A percentile compares a stretch with the other conserved stretches of the same genome.
These are phyloP conservation scores for Setipinna tenuifilis DNA, from an alignment of 2,797 vertebrate genomes.

Conservation along the genomic window DNA sequence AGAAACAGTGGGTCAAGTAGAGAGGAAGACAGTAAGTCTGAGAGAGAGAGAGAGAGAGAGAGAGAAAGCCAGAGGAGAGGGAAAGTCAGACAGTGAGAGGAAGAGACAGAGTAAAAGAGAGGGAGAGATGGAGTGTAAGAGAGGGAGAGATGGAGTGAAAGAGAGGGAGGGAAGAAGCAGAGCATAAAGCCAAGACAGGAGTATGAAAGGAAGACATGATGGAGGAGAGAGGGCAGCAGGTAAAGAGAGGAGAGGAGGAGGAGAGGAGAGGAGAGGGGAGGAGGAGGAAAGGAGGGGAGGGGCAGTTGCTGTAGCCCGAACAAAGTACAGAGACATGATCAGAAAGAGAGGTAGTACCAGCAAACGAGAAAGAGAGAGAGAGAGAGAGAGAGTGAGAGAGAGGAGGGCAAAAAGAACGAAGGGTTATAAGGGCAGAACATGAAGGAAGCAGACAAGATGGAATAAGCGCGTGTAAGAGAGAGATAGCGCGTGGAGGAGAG, in stretches of 20 bases:
- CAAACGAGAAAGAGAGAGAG: constrained; percentile 26
- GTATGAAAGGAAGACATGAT: constrained; percentile 34
- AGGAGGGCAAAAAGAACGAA: background rate
- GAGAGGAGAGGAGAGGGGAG: background rate
- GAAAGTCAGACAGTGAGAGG: constrained; percentile 37
- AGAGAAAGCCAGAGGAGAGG: constrained; percentile 43
- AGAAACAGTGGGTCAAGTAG: constrained; percentile 26
- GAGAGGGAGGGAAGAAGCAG: no score
- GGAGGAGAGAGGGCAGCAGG: constrained; percentile 28
- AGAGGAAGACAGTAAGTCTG: background rate
- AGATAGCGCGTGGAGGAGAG: background rate
- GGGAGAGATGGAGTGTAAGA: background rate
- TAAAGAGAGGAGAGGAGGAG: background rate
- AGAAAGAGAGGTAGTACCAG: background rate
- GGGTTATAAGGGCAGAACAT: background rate
- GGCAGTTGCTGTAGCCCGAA: background rate
- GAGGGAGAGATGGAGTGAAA: no score
- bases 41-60: constrained; percentile 42
- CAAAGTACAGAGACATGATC: constrained; percentile 4
- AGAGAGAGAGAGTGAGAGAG: background rate
- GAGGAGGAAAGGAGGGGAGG: background rate
- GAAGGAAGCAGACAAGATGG: constrained; percentile 8
- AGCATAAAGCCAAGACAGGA: background rate
- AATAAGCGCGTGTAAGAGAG: constrained; percentile 6
- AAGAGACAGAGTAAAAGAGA: background rate